Conservation (phyloP, 2,797 vertebrate species). For the Dermochelys coriacea region DNA sequence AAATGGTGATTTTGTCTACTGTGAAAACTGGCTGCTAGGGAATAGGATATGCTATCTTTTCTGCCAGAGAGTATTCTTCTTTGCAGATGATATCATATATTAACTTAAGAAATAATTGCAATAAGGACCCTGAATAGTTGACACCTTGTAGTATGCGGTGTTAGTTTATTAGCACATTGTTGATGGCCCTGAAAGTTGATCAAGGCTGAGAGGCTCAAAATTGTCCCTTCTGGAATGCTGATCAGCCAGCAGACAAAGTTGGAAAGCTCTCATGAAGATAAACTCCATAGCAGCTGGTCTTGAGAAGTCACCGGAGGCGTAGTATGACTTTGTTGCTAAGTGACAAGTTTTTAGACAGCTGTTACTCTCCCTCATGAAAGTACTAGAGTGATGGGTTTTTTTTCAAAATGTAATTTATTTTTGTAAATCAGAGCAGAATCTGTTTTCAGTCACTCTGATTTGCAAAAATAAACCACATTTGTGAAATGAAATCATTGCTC, state of each 20-base stretch:
- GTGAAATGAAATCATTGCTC: not conserved
- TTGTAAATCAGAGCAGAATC: not conserved
- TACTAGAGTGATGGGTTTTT: not conserved
- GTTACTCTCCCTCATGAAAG: not conserved
- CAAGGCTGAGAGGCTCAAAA: not conserved
- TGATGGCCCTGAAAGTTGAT: not conserved
- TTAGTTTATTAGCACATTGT: not conserved
- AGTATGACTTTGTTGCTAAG: not conserved
- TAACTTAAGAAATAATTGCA: not conserved
- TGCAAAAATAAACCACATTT: not conserved
- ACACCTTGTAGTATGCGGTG: not conserved
- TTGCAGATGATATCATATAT: rapidly evolving
- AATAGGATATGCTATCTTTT: not conserved
- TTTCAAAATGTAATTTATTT: not conserved
- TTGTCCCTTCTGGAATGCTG: not conserved
- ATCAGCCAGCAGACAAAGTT: not conserved
- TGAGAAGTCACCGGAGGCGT: not conserved
- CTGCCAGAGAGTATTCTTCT: rapidly evolving
- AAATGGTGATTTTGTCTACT: not conserved
- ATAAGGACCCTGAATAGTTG: not conserved
- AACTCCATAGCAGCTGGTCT: not conserved
- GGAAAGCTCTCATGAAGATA: not conserved
- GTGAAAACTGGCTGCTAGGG: not conserved
- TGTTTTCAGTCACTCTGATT: not conserved
- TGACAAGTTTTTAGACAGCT: not conserved